Evolutionary conservation across 2,888 invertebrate genomes (phyloP).

Genomic region (Dyspetes luteomarginatus): DNA sequence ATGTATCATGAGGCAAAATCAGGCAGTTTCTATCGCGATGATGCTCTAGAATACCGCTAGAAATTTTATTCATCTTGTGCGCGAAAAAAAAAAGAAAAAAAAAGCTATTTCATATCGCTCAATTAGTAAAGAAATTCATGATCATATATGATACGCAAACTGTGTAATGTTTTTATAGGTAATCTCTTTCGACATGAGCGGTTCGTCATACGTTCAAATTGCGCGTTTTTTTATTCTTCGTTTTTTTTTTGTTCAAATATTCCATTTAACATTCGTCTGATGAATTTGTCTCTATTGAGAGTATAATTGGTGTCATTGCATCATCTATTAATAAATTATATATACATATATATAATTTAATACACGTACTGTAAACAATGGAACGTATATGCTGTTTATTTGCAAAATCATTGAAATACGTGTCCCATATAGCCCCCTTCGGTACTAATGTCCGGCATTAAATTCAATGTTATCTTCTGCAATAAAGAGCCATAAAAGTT

Average conservation of each 20-base stretch:
- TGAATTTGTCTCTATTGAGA: conserved; percentile 3
- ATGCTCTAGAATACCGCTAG: conserved; percentile 37
- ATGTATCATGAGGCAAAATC: conserved; percentile 37
- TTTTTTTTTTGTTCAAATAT: conserved; percentile 14
- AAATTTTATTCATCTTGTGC: conserved; percentile 25
- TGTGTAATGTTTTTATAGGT: not conserved
- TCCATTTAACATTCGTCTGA: conserved; percentile 31
- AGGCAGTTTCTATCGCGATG: conserved; percentile 21
- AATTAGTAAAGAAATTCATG: conserved; percentile 38
- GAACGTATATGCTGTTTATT: conserved; percentile 5
- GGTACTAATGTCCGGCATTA: conserved; percentile 13
- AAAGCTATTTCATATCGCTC: conserved; percentile 31
- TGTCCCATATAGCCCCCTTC: not conserved
- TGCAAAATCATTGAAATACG: conserved; percentile 13
- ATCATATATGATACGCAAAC: not conserved
- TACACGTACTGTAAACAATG: conserved; percentile 14
- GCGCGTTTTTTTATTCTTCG: not conserved
- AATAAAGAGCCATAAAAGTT: conserved; percentile 38
- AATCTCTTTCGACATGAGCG: not conserved
- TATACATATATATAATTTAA: conserved; percentile 15
- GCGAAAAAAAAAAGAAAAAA: too few species aligned
- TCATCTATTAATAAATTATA: too few species aligned
- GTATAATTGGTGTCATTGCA: not conserved
- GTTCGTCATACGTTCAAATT: conserved; percentile 26
- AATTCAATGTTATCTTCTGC: conserved; percentile 37